Evolutionary conservation across 1,140 invertebrate species (phyloP).

Genomic region (Metopolophium dirhodum): DNA sequence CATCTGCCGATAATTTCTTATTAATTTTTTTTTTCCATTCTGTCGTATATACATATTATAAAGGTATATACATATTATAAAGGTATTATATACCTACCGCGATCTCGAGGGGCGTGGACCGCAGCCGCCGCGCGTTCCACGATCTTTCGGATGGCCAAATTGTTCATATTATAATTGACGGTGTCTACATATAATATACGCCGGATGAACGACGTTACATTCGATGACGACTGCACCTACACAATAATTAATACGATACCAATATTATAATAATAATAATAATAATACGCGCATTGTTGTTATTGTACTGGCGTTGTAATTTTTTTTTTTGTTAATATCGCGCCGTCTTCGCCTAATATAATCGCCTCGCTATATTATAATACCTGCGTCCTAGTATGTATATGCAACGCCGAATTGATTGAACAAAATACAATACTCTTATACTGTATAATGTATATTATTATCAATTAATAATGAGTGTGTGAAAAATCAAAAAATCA

Average conservation of each 20-base stretch:
- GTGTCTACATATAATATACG: neutral
- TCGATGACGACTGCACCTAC: neutral
- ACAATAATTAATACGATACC: neutral
- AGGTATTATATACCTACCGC: too few relatives aligned
- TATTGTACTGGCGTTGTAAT: neutral
- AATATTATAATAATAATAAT: neutral
- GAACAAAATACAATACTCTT: neutral
- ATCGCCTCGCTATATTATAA: neutral
- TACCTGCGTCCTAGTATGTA: neutral
- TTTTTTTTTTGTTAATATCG: neutral
- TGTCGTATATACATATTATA: neutral
- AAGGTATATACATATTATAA: neutral
- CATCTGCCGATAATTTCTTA: constrained; percentile 54
- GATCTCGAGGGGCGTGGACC: constrained; percentile 13
- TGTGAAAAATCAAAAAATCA: neutral
- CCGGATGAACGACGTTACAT: neutral
- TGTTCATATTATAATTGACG: neutral
- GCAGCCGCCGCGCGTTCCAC: neutral
- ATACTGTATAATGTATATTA: neutral
- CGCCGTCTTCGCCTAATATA: neutral
- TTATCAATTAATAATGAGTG: neutral
- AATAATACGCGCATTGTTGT: too few relatives aligned
- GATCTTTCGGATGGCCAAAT: constrained; percentile 11
- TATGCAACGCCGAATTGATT: neutral
- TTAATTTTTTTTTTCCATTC: constrained; percentile 6